Evolutionary conservation across 2,113 vertebrate species (phyloP).

Genomic region (Chaetops frenatus): DNA sequence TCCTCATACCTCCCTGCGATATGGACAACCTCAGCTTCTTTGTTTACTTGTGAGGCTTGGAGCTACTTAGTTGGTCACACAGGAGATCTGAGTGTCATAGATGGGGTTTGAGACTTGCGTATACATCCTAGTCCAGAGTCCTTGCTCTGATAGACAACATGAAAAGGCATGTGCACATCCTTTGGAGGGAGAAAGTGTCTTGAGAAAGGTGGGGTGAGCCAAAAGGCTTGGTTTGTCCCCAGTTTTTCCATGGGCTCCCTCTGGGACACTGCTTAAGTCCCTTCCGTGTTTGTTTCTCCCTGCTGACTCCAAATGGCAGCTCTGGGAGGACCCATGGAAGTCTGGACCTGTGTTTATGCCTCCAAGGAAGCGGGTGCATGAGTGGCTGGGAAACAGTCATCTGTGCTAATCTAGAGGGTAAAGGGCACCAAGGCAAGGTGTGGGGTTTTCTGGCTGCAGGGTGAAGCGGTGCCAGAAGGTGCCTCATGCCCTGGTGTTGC

Average conservation of each 20-base stretch:
- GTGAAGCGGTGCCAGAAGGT: neutral
- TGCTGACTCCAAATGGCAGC: neutral
- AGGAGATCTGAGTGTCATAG: neutral
- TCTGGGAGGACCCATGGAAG: neutral
- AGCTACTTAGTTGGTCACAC: neutral
- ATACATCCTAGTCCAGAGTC: neutral
- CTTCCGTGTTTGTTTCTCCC: neutral
- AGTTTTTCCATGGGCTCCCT: neutral
- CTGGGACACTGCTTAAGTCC: neutral
- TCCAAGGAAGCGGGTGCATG: neutral
- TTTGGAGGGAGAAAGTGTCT: neutral
- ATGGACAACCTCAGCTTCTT: neutral
- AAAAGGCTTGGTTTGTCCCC: neutral
- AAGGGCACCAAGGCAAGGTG: neutral
- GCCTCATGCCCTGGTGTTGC: neutral
- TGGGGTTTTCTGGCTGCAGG: neutral
- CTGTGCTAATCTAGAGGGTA: neutral
- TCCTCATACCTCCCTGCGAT: neutral
- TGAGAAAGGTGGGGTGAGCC: neutral
- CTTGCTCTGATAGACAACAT: neutral
- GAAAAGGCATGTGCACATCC: fast-evolving
- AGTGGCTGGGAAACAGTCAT: neutral
- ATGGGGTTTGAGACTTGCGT: neutral
- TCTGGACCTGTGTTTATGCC: neutral
- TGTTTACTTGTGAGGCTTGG: neutral